Evolutionary conservation across 2,113 vertebrate genomes (phyloP).

Genomic region (Odocoileus hemionus): DNA sequence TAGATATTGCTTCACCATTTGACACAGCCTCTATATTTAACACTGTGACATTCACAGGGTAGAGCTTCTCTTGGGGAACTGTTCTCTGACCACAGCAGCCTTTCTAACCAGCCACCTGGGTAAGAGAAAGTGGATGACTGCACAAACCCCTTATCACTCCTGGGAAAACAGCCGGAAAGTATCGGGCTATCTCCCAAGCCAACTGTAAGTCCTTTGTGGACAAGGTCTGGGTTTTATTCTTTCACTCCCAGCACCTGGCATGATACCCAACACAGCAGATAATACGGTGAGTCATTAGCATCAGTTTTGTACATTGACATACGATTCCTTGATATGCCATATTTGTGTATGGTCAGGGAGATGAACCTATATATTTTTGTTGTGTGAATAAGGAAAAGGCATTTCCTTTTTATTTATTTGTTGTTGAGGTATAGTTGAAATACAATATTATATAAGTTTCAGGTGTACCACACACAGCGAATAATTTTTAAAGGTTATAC

Average conservation of each 20-base stretch:
- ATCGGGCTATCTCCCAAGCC: not conserved
- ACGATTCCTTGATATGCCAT: not conserved
- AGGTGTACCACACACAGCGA: not conserved
- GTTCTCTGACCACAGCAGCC: not conserved
- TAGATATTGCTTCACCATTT: not conserved
- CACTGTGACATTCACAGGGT: not conserved
- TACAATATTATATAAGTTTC: not conserved
- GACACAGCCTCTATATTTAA: not conserved
- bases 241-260: not conserved
- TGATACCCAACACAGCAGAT: not conserved
- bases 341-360: not conserved
- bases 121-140: not conserved
- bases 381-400: not conserved
- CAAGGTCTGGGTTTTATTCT: not conserved
- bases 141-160: not conserved
- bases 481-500: not conserved
- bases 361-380: not conserved
- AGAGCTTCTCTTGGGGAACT: not conserved
- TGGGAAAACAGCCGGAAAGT: not conserved
- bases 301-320: not conserved
- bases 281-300: not conserved
- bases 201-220: not conserved
- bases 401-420: not conserved
- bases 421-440: not conserved
- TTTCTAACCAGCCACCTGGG: not conserved